Evolutionary conservation across 2,113 vertebrate genomes (phyloP), one percentile per base, ranked within the genome.

Genomic region (Antigone vipio): DNA sequence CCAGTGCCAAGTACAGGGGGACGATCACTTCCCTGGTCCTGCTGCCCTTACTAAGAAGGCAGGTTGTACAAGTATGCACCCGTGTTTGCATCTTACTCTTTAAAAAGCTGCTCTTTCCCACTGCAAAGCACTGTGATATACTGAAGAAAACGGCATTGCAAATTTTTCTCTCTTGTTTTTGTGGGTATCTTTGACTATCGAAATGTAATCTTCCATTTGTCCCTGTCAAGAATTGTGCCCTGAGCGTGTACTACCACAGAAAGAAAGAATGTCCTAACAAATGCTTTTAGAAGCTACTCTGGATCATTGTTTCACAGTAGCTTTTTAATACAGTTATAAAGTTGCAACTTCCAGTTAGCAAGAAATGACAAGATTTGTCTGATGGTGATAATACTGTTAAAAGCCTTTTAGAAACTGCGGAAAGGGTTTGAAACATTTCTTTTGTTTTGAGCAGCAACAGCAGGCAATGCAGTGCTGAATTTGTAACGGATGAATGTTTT

Each of bases 271-370:
- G 55, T 74, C 55, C 64, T 85, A 86, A 77, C 35, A 95, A 95
- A 89, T 84, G 52, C n/a, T 80, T 93, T 88, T 34, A 92, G 89
- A 74, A 74, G 78, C 23, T 71, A n/a, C 59, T 88, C 56, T 89
- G 77, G 82, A 93, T 93, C 73, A 50, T 69, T 93, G 29, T 91
- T 90, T 68, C 59, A 56, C 29, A 73, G 64, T 35, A 82, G 55
- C 47, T 80, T 97, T 95, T 97, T 81, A 96, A 92, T 89, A 62
- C 24, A 80, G 38, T 94, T 96, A 81, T 60, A 92, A 80, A 93
- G 32, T 85, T 87, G 16, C 35, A 76, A 80, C 92, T 95, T 89
- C 47, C 64, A 88, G 66, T 92, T 90, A 90, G 74, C 44, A 94
- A 91, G 91, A 93, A 91, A 63, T 72, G 47, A 21, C 62, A 53